A percentile compares a stretch with the other conserved stretches of the same genome.
Conservation (phyloP, 2,797 vertebrate genomes). For the Lindbergichthys nudifrons region DNA sequence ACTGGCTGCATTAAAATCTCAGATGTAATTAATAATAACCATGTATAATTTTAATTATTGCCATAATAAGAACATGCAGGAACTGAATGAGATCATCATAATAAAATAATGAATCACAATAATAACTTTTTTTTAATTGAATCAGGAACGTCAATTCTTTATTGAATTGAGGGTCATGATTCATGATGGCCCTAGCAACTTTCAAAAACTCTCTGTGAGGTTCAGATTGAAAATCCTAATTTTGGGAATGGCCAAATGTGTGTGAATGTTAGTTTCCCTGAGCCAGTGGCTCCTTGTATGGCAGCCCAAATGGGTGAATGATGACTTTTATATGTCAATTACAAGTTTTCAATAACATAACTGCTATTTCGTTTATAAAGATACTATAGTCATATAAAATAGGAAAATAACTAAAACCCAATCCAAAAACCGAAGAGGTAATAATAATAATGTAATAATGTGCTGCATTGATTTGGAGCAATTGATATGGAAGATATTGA, state of each 20-base stretch:
- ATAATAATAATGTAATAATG: too few relatives aligned
- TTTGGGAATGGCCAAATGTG: background rate
- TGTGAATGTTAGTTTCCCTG: too few relatives aligned
- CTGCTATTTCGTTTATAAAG: too few relatives aligned
- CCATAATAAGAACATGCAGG: background rate
- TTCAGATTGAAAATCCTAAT: slow-evolving; percentile 1
- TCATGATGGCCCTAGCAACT: background rate
- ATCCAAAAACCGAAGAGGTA: too few relatives aligned
- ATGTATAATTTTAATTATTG: background rate
- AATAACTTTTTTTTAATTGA: background rate
- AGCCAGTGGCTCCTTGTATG: too few relatives aligned
- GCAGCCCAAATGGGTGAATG: too few relatives aligned
- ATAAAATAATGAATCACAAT: background rate
- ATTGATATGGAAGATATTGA: too few relatives aligned
- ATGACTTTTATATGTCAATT: too few relatives aligned
- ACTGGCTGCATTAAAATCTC: background rate
- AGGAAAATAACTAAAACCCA: too few relatives aligned
- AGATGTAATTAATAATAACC: slow-evolving; percentile 6
- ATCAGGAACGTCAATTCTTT: background rate
- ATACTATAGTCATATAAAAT: too few relatives aligned
- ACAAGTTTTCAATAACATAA: too few relatives aligned
- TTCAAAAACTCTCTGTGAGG: background rate
- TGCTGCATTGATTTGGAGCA: too few relatives aligned
- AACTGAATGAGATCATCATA: background rate
- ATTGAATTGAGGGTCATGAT: background rate